Conservation (phyloP, 92 coral and sea anemone genomes). For the Heteractis magnifica region DNA sequence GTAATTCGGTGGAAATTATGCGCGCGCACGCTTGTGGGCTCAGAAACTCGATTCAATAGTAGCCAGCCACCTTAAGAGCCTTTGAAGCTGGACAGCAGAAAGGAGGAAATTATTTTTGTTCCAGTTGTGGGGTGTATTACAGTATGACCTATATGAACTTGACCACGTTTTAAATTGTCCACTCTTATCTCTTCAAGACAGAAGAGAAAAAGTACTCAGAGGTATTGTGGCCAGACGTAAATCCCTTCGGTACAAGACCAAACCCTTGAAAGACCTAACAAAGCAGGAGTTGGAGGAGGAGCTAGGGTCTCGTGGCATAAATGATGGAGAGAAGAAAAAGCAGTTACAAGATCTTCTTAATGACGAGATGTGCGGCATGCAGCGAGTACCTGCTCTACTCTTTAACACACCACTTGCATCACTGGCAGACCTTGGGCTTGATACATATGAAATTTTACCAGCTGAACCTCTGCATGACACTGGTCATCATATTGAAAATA, state of each 20-base stretch:
- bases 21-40: too few relatives aligned
- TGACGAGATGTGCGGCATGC: constrained; percentile 40
- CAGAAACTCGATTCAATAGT: too few relatives aligned
- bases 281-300: constrained; percentile 2
- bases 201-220: constrained; percentile 34
- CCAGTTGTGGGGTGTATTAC: constrained; percentile 49
- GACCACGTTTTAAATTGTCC: constrained; percentile 51
- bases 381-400: constrained; percentile 49
- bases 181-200: constrained; percentile 39
- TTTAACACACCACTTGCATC: constrained; percentile 27
- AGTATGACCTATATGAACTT: constrained; percentile 29
- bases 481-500: constrained; percentile 46
- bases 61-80: too few relatives aligned
- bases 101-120: constrained; percentile 50
- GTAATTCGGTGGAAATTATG: too few relatives aligned
- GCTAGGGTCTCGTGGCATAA: too few relatives aligned
- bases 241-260: constrained; percentile 32
- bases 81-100: constrained; percentile 52
- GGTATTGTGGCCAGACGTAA: constrained; percentile 38
- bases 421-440: constrained; percentile 17
- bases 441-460: constrained; percentile 47
- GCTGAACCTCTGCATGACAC: constrained; percentile 60
- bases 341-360: constrained; percentile 39
- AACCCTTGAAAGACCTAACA: constrained; percentile 31
- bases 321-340: constrained; percentile 10